Evolutionary conservation across 2,888 invertebrate genomes (phyloP), one percentile per base, ranked within the genome.

Genomic region (Synergus laeviventris): DNA sequence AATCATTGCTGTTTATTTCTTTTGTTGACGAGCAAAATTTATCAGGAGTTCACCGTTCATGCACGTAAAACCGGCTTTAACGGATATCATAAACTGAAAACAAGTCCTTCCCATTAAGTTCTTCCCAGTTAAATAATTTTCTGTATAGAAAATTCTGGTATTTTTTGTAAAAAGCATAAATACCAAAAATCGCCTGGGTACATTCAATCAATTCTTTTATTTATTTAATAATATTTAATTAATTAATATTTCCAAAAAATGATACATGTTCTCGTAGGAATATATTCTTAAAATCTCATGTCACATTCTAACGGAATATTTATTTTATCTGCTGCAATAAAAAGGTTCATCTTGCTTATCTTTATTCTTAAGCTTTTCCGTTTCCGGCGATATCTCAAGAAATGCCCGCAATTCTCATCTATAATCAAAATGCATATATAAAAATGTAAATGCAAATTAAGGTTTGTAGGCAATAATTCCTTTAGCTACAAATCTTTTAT

Each of bases 1-100:
- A 70, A 12, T 49, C 49, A 70, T 70, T 70, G 31, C 49, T 70
- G 31, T 70, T 70, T 70, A 70, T 70, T 70, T 49, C 70, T 70
- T 70, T 70, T 70, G 70, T 70, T 70, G 70, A 70, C 31, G 70
- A 70, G 70, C 31, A 70, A 70, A 70, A 70, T 70, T 70, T 70
- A 70, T 70, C 70, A 70, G 31, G 31, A 70, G 70, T 70, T 70
- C 45, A 70, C 70, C 49, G 70, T 66, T 66, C 66, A 31, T 4
- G n/a, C 31, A 66, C 24, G 45, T 70, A 36, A 70, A 70, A 70
- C 70, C 70, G 70, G 70, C 70, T 70, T 49, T 70, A 70, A 70
- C 49, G 70, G 45, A 49, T 31, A 62, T 62, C 39, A 16, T 49
- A 70, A 70, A 70, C 70, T 49, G 24, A 24, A 31, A 70, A 70